Evolutionary conservation across 1,140 invertebrate genomes (phyloP).

Genomic region (Diorhabda sublineata): DNA sequence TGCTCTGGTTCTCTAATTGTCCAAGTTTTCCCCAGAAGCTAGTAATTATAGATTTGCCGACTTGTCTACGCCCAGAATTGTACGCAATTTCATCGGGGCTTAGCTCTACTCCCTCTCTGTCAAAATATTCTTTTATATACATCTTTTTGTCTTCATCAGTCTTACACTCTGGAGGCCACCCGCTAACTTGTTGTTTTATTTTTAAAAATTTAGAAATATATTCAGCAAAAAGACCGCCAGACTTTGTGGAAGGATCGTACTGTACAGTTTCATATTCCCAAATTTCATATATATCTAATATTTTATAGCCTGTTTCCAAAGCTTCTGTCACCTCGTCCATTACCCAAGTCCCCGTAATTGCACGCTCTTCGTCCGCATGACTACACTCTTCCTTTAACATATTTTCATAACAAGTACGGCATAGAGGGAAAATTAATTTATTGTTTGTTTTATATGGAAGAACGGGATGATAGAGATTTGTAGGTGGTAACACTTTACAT

Average conservation of each 20-base stretch:
- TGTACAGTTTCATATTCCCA: constrained; percentile 22
- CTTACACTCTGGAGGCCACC: constrained; percentile 37
- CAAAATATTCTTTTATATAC: constrained; percentile 31
- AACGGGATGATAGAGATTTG: constrained; percentile 40
- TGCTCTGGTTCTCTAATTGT: constrained; percentile 13
- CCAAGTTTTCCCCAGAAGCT: constrained; percentile 28
- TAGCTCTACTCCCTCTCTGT: constrained; percentile 43
- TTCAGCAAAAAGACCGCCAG: constrained; percentile 34
- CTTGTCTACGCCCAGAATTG: constrained; percentile 15
- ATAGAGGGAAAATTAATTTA: constrained; percentile 42
- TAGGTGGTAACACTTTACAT: constrained; percentile 40
- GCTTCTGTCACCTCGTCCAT: constrained; percentile 44
- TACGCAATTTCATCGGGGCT: constrained; percentile 25
- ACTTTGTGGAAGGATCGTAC: constrained; percentile 11
- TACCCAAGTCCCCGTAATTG: constrained; percentile 45
- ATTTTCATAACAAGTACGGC: constrained; percentile 31
- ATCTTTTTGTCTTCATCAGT: constrained; percentile 29
- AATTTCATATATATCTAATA: constrained; percentile 22
- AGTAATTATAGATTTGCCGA: constrained; percentile 22
- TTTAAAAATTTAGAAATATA: constrained; percentile 43
- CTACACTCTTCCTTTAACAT: constrained; percentile 19
- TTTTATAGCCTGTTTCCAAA: constrained; percentile 22
- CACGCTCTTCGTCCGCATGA: constrained; percentile 38
- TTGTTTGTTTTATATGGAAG: constrained; percentile 32
- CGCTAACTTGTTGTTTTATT: constrained; percentile 43